phyloP scores from a whole-genome alignment of 2,797 vertebrate genomes.

The Micromesistius poutassou region DNA sequence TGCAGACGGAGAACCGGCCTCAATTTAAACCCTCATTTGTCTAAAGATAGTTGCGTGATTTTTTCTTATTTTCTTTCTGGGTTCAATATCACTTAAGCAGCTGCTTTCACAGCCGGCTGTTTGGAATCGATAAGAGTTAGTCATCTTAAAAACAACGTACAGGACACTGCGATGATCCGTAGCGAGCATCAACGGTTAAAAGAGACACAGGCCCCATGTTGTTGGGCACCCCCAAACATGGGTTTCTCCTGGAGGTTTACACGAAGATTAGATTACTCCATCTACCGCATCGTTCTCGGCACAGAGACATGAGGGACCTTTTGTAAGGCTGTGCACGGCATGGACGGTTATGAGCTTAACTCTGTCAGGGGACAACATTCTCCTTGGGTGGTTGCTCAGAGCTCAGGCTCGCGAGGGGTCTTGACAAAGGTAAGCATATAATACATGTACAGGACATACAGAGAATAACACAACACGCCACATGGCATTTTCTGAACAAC shows the following conservation, averaged over 20 bases:
- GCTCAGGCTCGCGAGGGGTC: not conserved
- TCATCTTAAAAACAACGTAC: constrained; percentile 33
- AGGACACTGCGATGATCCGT: constrained; percentile 20
- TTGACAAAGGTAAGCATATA: not conserved
- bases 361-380: not conserved
- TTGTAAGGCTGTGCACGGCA: not conserved
- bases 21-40: constrained; percentile 52
- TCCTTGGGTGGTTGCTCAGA: no score
- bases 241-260: constrained; percentile 13
- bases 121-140: constrained; percentile 53
- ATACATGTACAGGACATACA: not conserved
- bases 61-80: constrained; percentile 26
- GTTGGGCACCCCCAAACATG: not conserved
- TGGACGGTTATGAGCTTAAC: not conserved
- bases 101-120: constrained; percentile 41
- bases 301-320: constrained; percentile 5
- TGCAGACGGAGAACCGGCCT: constrained; percentile 15
- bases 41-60: constrained; percentile 59
- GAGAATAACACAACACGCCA: not conserved
- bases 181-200: not conserved
- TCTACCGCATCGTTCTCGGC: not conserved
- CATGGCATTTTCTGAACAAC: not conserved
- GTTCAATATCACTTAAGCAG: constrained; percentile 61
- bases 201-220: constrained; percentile 22
- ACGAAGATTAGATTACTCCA: not conserved